Percentiles rank a stretch among this genome's conserved stretches.
These are phyloP conservation scores for Notiomystis cincta DNA, from an alignment of 2,113 vertebrate species.

Conservation along the genomic window DNA sequence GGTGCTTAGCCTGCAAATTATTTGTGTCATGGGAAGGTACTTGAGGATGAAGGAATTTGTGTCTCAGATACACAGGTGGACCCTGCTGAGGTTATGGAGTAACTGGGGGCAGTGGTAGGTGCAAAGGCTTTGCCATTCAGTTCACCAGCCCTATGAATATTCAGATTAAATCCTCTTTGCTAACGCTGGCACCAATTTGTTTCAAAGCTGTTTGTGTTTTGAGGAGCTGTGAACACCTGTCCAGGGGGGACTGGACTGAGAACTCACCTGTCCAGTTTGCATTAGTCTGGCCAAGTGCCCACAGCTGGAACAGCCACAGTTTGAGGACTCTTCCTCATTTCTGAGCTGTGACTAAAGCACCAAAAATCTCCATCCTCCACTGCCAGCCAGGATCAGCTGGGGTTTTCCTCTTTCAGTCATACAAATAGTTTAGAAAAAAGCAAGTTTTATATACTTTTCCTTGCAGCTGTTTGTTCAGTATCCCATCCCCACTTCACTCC, in stretches of 20 bases:
- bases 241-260: background rate
- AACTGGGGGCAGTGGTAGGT: background rate
- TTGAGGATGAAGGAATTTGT: background rate
- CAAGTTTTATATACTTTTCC: background rate
- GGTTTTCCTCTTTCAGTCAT: background rate
- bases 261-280: background rate
- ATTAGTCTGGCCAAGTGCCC: background rate
- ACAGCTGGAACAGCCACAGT: background rate
- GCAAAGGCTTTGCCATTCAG: background rate
- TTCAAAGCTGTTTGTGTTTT: background rate
- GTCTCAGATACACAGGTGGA: background rate
- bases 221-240: background rate
- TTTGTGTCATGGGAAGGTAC: background rate
- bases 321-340: rapidly evolving
- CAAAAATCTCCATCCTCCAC: background rate
- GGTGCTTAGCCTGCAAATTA: background rate
- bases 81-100: background rate
- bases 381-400: background rate
- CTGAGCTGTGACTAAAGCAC: background rate
- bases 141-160: background rate
- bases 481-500: background rate
- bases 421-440: background rate
- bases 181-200: background rate
- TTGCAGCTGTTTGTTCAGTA: background rate
- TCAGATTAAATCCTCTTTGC: background rate